phyloP scores from a whole-genome alignment of 2,797 vertebrate genomes.

The Myripristis murdjan region DNA sequence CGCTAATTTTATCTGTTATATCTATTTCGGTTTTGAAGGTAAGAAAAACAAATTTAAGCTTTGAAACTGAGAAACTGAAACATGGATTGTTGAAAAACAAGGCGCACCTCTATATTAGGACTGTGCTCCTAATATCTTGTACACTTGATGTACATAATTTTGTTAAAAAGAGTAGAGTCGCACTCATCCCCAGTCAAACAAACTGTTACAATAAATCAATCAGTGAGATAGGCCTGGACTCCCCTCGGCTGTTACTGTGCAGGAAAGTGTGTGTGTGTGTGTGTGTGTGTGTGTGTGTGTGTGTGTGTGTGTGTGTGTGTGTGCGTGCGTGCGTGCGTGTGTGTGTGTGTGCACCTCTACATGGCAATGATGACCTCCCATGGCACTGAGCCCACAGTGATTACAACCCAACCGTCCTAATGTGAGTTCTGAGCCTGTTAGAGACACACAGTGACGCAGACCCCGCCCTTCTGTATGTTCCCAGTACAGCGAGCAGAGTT shows the following conservation, averaged over 20 bases:
- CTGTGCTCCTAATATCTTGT: slow-evolving; percentile 32
- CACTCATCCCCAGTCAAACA: slow-evolving; percentile 8
- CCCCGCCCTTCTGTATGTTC: not conserved
- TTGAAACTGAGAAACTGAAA: too few relatives aligned
- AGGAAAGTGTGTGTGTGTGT: not conserved
- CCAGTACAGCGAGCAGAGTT: slow-evolving; percentile 17
- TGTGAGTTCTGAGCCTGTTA: slow-evolving; percentile 76
- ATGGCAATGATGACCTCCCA: slow-evolving; percentile 80
- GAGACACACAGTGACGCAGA: slow-evolving; percentile 17
- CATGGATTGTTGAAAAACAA: not conserved
- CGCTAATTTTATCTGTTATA: not conserved
- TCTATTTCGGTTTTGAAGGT: too few relatives aligned
- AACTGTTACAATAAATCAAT: slow-evolving; percentile 3
- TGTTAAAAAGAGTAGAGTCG: not conserved
- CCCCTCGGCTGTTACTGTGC: not conserved
- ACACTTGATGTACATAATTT: slow-evolving; percentile 10
- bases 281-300: too few relatives aligned
- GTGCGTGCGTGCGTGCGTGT: slow-evolving; percentile 10
- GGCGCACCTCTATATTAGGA: not conserved
- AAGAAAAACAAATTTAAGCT: too few relatives aligned
- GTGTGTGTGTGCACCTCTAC: slow-evolving; percentile 45
- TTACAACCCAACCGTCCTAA: slow-evolving; percentile 72
- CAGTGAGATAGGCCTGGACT: not conserved
- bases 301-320: too few relatives aligned
- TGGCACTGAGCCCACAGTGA: slow-evolving; percentile 78